Percentiles rank a stretch among this genome's conserved stretches.
These are phyloP conservation scores for Drosophila antonietae DNA, from an alignment of 2,888 invertebrate species.

Conservation along the genomic window DNA sequence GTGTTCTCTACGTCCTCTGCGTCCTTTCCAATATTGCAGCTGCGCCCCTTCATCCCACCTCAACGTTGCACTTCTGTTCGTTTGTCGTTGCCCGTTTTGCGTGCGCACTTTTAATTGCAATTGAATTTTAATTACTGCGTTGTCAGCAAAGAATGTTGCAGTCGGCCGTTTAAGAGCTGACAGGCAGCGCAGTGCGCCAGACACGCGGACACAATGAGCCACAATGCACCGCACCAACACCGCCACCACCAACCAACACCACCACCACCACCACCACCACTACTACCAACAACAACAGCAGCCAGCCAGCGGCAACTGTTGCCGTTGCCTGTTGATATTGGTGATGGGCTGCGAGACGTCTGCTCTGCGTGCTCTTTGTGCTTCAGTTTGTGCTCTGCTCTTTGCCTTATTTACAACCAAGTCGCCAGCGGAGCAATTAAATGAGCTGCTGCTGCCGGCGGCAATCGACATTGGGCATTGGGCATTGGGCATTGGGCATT, in stretches of 20 bases:
- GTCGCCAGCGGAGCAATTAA: slow-evolving; percentile 71
- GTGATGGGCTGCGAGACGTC: slow-evolving; percentile 16
- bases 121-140: slow-evolving; percentile 84
- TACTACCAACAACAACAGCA: not conserved
- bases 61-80: slow-evolving; percentile 54
- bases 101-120: slow-evolving; percentile 82
- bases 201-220: slow-evolving; percentile 58
- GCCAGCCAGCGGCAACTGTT: slow-evolving; percentile 47
- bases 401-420: slow-evolving; percentile 62
- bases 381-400: slow-evolving; percentile 29
- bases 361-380: slow-evolving; percentile 46
- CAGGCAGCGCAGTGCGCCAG: slow-evolving; percentile 44
- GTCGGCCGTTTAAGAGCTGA: slow-evolving; percentile 75
- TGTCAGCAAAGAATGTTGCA: slow-evolving; percentile 83
- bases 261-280: not conserved
- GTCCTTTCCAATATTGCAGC: not conserved
- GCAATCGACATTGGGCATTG: slow-evolving; percentile 6
- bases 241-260: not conserved
- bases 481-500: slow-evolving; percentile 46
- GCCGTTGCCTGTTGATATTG: slow-evolving; percentile 36
- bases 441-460: slow-evolving; percentile 70
- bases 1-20: not conserved
- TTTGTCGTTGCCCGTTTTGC: slow-evolving; percentile 77
- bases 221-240: slow-evolving; percentile 32
- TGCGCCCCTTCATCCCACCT: slow-evolving; percentile 13